Base-by-base conservation (phyloP, 2,888 invertebrate genomes). In the Tuta absoluta region DNA sequence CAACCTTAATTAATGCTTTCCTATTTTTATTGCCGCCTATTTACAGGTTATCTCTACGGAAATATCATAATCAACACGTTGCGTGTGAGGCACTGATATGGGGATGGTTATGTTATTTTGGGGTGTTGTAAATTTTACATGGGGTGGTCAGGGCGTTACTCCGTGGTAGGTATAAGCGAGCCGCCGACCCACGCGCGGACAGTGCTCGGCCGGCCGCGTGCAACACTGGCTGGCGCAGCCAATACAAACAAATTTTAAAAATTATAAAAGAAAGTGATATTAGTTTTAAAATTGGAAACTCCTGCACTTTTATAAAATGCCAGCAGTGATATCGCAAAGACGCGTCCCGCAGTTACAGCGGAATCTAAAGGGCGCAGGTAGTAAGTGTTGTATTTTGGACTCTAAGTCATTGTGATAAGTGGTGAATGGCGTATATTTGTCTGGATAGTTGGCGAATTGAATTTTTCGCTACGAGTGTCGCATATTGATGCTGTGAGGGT, bases 191-290 rank as follows among this genome's bases (percentile, higher is more conserved):
- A 75, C 81, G 81, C 78, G 77, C 84, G 89, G 88, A 81, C 90
- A 90, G 90, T 91, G 81, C 80, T 82, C 88, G 86, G 81, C 81
- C 87, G 86, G 86, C 86, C 85, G 89, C 82, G 85, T 82, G 81
- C 79, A 80, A 81, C 83, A 84, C 87, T 76, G 87, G 81, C 87
- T 85, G 88, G 82, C 80, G 84, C 86, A 80, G 82, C 72, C 72
- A 75, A 81, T 82, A 81, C 74, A 71, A 74, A 71, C 48, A 72
- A 69, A n/a, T 48, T 53, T 23, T 62, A 38, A 37, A 63, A 49
- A 68, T 71, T 70, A 74, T 21, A 33, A 51, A 62, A 64, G 51
- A 24, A 21, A 41, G 56, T 38, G 28, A 12, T 41, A 28, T 62
- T 12, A 21, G 21, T 45, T 60, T 60, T 48, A 24, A 63, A 57